Evolutionary conservation across 2,797 vertebrate species (phyloP), one percentile per base, ranked within the genome.

Genomic region (Cygnus olor): DNA sequence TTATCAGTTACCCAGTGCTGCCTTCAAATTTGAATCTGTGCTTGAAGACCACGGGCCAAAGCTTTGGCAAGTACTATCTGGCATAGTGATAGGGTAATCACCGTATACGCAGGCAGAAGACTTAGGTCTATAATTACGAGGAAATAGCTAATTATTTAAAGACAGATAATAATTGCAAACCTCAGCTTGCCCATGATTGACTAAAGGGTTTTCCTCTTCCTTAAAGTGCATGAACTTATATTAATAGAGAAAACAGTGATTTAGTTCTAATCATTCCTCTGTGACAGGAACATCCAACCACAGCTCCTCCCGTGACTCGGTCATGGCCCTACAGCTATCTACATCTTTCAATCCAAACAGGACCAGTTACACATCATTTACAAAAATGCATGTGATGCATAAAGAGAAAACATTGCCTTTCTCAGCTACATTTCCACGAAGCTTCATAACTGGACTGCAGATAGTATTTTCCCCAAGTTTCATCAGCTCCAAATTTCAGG

Each of bases 111-210:
- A 17, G 0, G 28, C 36, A 58, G 70, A 89, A 80, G 64, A 56
- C 49, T 89, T 45, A 49, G 54, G n/a, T 76, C 68, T 78, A 40
- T 34, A 83, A 34, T 56, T 28, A 28, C 73, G 70, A 89, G 76
- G 69, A 89, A 79, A 79, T 24, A 79, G n/a, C 51, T 93, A 54
- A 71, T 80, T 42, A 38, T 58, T 85, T 90, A 53, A 66, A 66
- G 34, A 73, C 5, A 83, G 68, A 65, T 38, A 89, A 53, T 40
- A 87, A 58, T 27, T 80, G 40, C 53, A 82, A 88, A 92, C 44
- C 14, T 91, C 68, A 78, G 10, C 3, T 63, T 76, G n/a, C 10
- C 68, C 3, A 1, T 27, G 32, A 89, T 38, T n/a, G 57, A 11
- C n/a, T 79, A 85, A 66, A 24, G 34, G 38, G 11, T 49, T 66